Base-by-base conservation (phyloP, 2,888 invertebrate genomes). In the Aplocera efformata region DNA sequence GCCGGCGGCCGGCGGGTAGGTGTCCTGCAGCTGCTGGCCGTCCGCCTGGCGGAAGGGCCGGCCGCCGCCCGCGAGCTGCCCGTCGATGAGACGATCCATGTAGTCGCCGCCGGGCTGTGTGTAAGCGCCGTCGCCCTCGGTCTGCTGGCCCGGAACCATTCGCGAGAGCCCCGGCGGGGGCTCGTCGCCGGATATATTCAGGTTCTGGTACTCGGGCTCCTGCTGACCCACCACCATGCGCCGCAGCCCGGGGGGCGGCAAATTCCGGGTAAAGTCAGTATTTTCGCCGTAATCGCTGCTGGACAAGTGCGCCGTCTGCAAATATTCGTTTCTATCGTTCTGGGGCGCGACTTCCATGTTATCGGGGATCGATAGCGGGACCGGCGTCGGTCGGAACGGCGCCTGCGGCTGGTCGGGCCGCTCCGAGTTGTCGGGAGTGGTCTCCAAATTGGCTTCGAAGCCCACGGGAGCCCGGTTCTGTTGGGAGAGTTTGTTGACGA, bases 251-350 rank as follows among this genome's bases (percentile, higher is more conserved):
- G 92, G 91, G 1, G 92, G 92, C 1, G 92, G 92, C 47, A 90
- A 78, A 41, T 83, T 79, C 23, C 66, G 60, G 41, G 77, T 78
- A 28, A 79, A 82, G 52, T 86, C 82, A 3, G 83, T 79, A 54
- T 88, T 88, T 48, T 83, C 86, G 7, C 72, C 74, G 51, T 80
- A 88, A 53, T 88, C 88, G 6, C 82, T 78, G 55, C 91, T 90
- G 1, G 93, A 93, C 30, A 94, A 74, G 61, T 94, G 93, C 9
- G 94, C 94, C 1, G 94, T 94, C 76, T 94, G 94, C 42, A 94
- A 76, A 69, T 94, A 94, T 69, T 94, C 92, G 67, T 94, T 93
- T 42, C 94, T 86, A 58, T 94, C 94, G 67, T 91, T 91, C 46
- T 90, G 91, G 0, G 92, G 92, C 7, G 90, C 90, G 17, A 91